These are phyloP conservation scores for Chaenogobius annularis DNA, from an alignment of 2,113 vertebrate species.

Conservation along the genomic window DNA sequence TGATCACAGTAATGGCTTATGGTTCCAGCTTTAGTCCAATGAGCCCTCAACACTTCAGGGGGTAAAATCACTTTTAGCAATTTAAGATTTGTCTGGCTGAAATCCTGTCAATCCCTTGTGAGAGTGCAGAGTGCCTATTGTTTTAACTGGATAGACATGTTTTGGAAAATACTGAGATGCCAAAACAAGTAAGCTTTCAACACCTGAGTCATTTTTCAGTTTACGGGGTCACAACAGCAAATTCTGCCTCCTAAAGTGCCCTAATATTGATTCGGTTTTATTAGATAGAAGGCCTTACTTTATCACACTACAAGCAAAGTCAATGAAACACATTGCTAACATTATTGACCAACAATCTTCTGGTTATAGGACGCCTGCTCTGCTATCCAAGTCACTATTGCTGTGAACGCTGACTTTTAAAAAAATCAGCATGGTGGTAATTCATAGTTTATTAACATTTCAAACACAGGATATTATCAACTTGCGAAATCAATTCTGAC, in stretches of 20 bases:
- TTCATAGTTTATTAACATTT: too few relatives aligned
- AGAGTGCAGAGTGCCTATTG: neutral
- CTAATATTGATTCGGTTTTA: neutral
- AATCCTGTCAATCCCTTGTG: neutral
- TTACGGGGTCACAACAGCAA: neutral
- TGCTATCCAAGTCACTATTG: too few relatives aligned
- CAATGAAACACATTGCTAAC: too few relatives aligned
- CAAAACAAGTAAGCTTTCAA: slow-evolving; percentile 5
- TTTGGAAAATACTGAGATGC: neutral
- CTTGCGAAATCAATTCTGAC: too few relatives aligned
- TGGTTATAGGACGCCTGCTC: too few relatives aligned
- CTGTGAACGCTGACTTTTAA: too few relatives aligned
- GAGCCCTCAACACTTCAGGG: neutral
- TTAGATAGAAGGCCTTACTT: neutral
- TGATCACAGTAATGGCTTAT: neutral
- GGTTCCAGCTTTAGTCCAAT: neutral
- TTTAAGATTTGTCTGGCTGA: neutral
- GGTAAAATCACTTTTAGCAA: neutral
- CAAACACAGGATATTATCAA: too few relatives aligned
- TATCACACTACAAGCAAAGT: neutral
- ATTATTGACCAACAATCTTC: too few relatives aligned
- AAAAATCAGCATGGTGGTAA: too few relatives aligned
- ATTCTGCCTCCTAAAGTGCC: neutral
- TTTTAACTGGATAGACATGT: neutral
- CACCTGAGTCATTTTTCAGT: neutral